A percentile compares a stretch with the other conserved stretches of the same genome.
phyloP scores from a whole-genome alignment of 1,140 invertebrate genomes.

The Matsumurasca onukii region DNA sequence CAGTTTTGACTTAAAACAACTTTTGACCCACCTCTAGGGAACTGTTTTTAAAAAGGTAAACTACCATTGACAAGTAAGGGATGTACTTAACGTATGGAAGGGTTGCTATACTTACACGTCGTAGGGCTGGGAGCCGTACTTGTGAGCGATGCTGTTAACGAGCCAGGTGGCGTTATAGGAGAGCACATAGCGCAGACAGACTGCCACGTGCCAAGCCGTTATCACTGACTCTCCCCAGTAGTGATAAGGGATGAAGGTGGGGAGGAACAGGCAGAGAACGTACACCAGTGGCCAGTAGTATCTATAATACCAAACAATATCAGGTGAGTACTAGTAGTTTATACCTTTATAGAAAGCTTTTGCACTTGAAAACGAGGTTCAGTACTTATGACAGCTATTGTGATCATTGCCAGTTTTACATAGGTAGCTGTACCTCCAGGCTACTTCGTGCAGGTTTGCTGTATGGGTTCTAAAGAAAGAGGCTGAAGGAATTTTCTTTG shows the following conservation, averaged over 20 bases:
- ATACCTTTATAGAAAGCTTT: too few species aligned
- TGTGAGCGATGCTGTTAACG: conserved; percentile 75
- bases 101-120: conserved; percentile 64
- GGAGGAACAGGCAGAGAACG: conserved; percentile 43
- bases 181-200: conserved; percentile 63
- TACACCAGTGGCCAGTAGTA: conserved; percentile 38
- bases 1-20: background rate
- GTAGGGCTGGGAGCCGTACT: conserved; percentile 71
- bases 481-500: too few species aligned
- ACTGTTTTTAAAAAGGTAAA: background rate
- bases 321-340: too few species aligned
- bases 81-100: too few species aligned
- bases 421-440: too few species aligned
- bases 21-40: background rate
- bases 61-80: background rate
- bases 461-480: too few species aligned
- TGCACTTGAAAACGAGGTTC: too few species aligned
- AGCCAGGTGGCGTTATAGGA: conserved; percentile 72
- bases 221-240: conserved; percentile 63
- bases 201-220: conserved; percentile 64
- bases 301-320: conserved; percentile 33
- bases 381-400: too few species aligned
- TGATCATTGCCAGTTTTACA: too few species aligned
- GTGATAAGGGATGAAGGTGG: conserved; percentile 59
- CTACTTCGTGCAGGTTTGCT: too few species aligned